Percentiles rank a stretch among this genome's conserved stretches.
Conservation (phyloP, 2,888 invertebrate species). For the Euzetes globulus region DNA sequence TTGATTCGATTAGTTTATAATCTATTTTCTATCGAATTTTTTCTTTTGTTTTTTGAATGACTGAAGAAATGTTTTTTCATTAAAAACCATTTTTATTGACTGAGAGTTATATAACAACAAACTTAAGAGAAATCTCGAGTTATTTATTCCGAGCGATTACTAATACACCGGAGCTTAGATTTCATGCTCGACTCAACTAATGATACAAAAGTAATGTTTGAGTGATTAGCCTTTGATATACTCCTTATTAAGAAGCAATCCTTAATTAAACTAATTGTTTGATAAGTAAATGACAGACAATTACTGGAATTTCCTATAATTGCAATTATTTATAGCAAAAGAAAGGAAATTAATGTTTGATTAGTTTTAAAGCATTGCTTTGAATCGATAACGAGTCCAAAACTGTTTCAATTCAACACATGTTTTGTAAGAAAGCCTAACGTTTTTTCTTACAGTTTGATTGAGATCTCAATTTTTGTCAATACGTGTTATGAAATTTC, state of each 20-base stretch:
- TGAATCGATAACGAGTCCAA: background rate
- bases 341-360: background rate
- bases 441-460: no score
- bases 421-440: background rate
- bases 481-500: slow-evolving; percentile 7
- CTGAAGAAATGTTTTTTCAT: background rate
- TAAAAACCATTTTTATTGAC: background rate
- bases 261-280: slow-evolving; percentile 5
- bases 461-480: background rate
- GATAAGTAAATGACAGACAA: background rate
- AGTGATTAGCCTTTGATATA: background rate
- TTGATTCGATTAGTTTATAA: no score
- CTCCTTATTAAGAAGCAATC: background rate
- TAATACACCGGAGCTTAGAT: background rate
- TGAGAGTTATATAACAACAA: background rate
- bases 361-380: background rate
- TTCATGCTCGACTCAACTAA: background rate
- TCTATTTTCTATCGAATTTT: no score
- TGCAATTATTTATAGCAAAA: background rate
- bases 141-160: background rate
- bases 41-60: no score
- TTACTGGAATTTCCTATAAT: no score
- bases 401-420: background rate
- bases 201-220: background rate
- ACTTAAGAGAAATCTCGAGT: background rate